Conservation (phyloP, 2,888 invertebrate species). For the Bedellia somnulentella region DNA sequence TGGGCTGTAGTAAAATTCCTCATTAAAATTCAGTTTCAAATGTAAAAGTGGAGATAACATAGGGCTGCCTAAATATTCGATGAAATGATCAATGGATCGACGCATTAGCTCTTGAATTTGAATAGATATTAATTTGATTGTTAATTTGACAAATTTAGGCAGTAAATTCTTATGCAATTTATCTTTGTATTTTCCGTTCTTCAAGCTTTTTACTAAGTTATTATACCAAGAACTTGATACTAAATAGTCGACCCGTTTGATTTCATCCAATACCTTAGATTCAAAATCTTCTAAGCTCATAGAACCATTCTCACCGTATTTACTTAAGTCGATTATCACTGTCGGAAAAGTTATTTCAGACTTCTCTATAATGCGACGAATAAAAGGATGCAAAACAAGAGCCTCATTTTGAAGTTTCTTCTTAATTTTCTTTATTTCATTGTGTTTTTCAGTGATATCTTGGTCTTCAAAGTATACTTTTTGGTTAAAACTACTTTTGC, state of each 20-base stretch:
- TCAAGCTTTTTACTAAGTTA: slow-evolving; percentile 43
- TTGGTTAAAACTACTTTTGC: slow-evolving; percentile 35
- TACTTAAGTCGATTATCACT: slow-evolving; percentile 52
- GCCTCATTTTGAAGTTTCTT: slow-evolving; percentile 59
- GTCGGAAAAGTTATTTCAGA: slow-evolving; percentile 54
- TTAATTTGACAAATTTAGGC: slow-evolving; percentile 38
- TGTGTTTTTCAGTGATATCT: slow-evolving; percentile 65
- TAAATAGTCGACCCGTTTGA: slow-evolving; percentile 16
- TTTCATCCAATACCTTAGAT: slow-evolving; percentile 29
- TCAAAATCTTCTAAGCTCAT: slow-evolving; percentile 32
- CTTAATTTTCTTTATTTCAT: slow-evolving; percentile 58
- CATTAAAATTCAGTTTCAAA: slow-evolving; percentile 56
- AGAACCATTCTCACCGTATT: slow-evolving; percentile 41
- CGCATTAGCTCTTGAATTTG: slow-evolving; percentile 70
- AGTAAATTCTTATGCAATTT: slow-evolving; percentile 35
- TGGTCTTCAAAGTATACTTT: slow-evolving; percentile 61
- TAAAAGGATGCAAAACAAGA: slow-evolving; percentile 64
- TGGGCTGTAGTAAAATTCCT: slow-evolving; percentile 62
- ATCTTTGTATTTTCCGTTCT: slow-evolving; percentile 43
- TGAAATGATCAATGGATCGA: slow-evolving; percentile 65
- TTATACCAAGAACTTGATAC: slow-evolving; percentile 36
- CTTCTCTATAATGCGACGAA: slow-evolving; percentile 60
- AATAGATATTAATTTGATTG: slow-evolving; percentile 48
- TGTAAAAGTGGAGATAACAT: slow-evolving; percentile 64
- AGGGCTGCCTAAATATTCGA: slow-evolving; percentile 53